Evolutionary conservation across 1,140 invertebrate species (phyloP).

Genomic region (Riptortus pedestris): DNA sequence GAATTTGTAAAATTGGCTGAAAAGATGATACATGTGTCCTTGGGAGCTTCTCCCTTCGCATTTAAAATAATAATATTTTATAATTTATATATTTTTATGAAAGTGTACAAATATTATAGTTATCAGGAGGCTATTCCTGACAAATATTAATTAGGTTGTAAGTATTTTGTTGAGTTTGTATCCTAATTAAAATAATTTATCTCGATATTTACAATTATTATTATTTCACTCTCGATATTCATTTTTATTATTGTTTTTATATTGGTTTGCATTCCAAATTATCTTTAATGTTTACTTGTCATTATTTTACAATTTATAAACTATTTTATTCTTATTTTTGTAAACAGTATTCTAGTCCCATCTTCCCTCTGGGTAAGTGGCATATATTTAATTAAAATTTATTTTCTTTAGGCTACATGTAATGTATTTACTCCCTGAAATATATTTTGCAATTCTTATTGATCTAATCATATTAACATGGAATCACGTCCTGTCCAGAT

Average conservation of each 20-base stretch:
- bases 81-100: constrained; percentile 19
- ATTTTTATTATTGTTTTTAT: neutral
- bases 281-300: neutral
- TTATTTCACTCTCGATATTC: neutral
- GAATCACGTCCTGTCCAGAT: constrained; percentile 6
- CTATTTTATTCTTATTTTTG: neutral
- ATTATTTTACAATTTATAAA: neutral
- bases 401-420: neutral
- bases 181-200: neutral
- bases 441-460: neutral
- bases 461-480: neutral
- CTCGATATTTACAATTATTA: neutral
- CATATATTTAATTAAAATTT: neutral
- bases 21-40: neutral
- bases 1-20: neutral
- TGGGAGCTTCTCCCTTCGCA: neutral
- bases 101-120: constrained; percentile 14
- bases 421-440: neutral
- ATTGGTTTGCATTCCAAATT: neutral
- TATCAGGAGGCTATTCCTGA: neutral
- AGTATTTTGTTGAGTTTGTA: neutral
- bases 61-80: constrained; percentile 16
- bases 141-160: neutral
- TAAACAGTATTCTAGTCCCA: constrained; percentile 1
- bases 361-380: neutral